Evolutionary conservation across 2,113 vertebrate genomes (phyloP), one percentile per base, ranked within the genome.

Genomic region (Campylomormyrus numenius): DNA sequence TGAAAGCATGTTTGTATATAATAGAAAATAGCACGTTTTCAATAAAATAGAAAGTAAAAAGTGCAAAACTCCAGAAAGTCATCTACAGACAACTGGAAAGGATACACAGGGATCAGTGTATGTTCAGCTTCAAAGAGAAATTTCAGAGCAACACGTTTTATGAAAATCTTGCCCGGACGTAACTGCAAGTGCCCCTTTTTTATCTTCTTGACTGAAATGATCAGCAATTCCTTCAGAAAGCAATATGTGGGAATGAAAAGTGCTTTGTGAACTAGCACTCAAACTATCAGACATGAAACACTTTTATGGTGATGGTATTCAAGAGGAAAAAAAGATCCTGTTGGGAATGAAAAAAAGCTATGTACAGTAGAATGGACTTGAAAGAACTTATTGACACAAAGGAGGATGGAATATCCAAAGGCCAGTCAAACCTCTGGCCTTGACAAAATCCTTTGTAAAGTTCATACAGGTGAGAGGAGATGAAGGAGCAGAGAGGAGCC

Each of bases 221-320:
- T 53, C 13, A 85, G 49, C 27, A 39, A 53, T 19, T 87, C 50
- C 85, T 56, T 53, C 45, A 53, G 50, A 87, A 52, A 35, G 50
- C 50, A 53, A 87, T 53, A 85, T 85, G 83, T 48, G 83, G 42
- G 45, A 85, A 85, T 46, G 74, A 45, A 85, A 48, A 85, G 83
- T 48, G 83, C 83, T 85, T 87, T 56, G n/a, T 53, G 85, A 87
- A 87, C 49, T 39, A 35, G 85, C 31, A 87, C 85, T 87, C n/a
- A 53, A 87, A n/a, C 50, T n/a, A 53, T n/a, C 50, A n/a, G 27
- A 53, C 48, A 53, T 53, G 27, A 35, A 87, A 53, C n/a, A 53
- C 45, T 87, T 53, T 52, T 53, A 87, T 53, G 85, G 85, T 87
- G 21, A 87, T 35, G 49, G 10, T 53, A 86, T 86, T 48, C 74